A percentile compares a stretch with the other conserved stretches of the same genome.
phyloP scores from a whole-genome alignment of 2,888 invertebrate species.

The Pyralis farinalis region DNA sequence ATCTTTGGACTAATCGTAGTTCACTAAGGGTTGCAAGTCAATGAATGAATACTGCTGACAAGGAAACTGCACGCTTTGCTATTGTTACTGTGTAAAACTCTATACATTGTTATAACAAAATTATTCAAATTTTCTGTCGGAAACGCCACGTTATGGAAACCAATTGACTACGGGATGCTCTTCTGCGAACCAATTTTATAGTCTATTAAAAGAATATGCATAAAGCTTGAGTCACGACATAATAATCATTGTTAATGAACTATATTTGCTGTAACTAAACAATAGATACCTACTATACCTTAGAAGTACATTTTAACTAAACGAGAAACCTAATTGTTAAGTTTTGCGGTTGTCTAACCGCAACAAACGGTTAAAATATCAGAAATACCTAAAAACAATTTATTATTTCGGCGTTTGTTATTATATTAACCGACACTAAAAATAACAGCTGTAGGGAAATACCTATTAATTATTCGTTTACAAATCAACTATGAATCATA shows the following conservation, averaged over 20 bases:
- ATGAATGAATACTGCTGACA: constrained; percentile 42
- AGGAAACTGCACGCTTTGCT: constrained; percentile 32
- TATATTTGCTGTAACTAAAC: constrained; percentile 7
- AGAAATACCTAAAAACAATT: too few relatives aligned
- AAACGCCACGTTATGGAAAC: constrained; percentile 39
- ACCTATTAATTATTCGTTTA: too few relatives aligned
- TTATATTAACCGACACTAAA: too few relatives aligned
- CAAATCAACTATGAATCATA: too few relatives aligned
- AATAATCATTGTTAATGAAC: constrained; percentile 11
- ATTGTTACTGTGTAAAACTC: constrained; percentile 36
- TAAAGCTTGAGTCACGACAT: constrained; percentile 22
- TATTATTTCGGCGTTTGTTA: too few relatives aligned
- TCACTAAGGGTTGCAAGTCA: constrained; percentile 32
- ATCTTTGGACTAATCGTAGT: not conserved
- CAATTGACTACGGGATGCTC: constrained; percentile 27
- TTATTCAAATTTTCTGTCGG: constrained; percentile 26
- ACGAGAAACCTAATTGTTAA: constrained; percentile 5
- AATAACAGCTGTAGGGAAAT: too few relatives aligned
- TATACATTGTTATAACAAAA: constrained; percentile 23
- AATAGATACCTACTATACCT: not conserved
- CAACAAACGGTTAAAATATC: not conserved
- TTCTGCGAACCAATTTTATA: constrained; percentile 22
- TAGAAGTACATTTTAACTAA: not conserved
- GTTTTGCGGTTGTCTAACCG: constrained; percentile 1
- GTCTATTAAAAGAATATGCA: constrained; percentile 14